Evolutionary conservation across 2,113 vertebrate species (phyloP).

Genomic region (Acrocephalus arundinaceus): DNA sequence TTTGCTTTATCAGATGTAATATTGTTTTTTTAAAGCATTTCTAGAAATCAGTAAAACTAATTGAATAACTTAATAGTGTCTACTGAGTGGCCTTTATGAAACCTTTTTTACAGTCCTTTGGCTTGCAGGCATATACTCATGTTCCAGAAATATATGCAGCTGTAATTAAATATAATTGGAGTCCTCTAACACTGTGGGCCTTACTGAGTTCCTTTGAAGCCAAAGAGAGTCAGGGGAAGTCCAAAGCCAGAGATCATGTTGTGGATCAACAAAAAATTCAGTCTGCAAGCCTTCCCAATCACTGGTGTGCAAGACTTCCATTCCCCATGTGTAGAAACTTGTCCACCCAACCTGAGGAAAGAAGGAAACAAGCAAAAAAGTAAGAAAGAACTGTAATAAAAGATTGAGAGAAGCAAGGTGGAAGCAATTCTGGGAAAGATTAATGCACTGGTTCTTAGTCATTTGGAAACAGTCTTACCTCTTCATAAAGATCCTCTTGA

Average conservation of each 20-base stretch:
- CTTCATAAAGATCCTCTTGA: neutral
- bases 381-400: neutral
- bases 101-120: neutral
- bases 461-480: neutral
- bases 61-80: neutral
- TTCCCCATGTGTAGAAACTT: neutral
- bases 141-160: neutral
- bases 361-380: neutral
- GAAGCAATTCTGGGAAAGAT: neutral
- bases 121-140: neutral
- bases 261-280: neutral
- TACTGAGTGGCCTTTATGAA: neutral
- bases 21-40: neutral
- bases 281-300: neutral
- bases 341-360: neutral
- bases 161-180: neutral
- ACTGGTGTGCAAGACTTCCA: neutral
- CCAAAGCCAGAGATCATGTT: neutral
- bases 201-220: neutral
- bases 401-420: neutral
- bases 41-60: neutral
- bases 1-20: neutral
- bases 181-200: neutral
- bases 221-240: neutral
- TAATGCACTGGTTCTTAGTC: neutral